Base-by-base conservation (phyloP, 2,113 vertebrate genomes). In the Callorhinus ursinus region DNA sequence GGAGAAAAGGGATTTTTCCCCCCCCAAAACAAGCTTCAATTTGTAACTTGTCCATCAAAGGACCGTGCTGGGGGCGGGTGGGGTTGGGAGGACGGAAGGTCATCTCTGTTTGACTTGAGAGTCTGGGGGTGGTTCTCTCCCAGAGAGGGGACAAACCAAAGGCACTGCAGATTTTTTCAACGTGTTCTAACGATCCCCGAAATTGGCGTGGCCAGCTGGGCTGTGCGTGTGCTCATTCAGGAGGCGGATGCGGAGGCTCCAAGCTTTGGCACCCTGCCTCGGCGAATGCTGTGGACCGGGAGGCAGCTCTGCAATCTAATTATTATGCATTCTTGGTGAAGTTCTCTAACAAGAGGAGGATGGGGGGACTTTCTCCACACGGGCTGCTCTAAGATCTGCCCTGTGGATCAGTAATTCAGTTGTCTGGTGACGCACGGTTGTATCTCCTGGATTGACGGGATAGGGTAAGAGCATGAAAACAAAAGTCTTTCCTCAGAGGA, bases 281-380 rank as follows among this genome's bases (percentile, higher is more conserved):
- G 51, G 96, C 90, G 97, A 95, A 95, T 33, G 72, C 94, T 81
- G 94, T 33, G 95, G 96, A 93, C 96, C 95, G 21, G 96, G 92
- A 67, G 53, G 94, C 96, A 74, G 80, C 86, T 95, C 61, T 2
- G 61, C 94, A 95, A 98, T 97, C 93, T 97, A 90, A 98, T 98
- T 98, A 98, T 83, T 95, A 92, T 5, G 18, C 98, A 97, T 98
- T 98, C 98, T 93, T 97, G 91, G 90, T 53, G 95, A 90, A 97
- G 96, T 36, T 97, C 97, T 98, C 98, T 98, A 97, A 98, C 98
- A 95, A 97, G 94, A 96, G 98, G 98, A 93, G 97, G 95, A 86
- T 92, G 98, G 98, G 71, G 97, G 96, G 97, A 84, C 79, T 97
- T 95, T 33, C 93, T 93, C 91, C 94, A 83, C 61, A 67, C 49